Evolutionary conservation across 2,113 vertebrate species (phyloP), one percentile per base, ranked within the genome.

Genomic region (Phaethornis superciliosus): DNA sequence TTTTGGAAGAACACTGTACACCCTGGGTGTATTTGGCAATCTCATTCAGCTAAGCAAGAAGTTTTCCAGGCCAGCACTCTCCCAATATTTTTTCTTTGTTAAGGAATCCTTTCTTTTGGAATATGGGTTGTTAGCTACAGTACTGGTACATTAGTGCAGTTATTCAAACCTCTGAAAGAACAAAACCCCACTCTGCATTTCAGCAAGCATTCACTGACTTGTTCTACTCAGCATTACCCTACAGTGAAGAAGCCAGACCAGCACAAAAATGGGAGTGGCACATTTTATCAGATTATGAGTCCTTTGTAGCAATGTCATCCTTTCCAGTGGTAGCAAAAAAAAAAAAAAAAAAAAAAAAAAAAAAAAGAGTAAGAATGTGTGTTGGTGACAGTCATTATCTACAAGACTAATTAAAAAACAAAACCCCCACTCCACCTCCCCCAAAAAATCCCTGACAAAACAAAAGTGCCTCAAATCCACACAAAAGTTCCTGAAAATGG

Each of bases 221-320:
- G 27, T 30, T 88, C 59, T 63, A 27, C 63, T 78, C 68, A 75
- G 83, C 88, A 81, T 18, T 75, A 71, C 27, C 21, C 44, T 71
- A 62, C 22, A 46, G 58, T 12, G 84, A 91, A 88, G 85, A 60
- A 92, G 68, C 49, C 71, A 85, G 52, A 89, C 8, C 68, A 90
- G 89, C 85, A 84, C 44, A 88, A 81, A 81, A 93, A 86, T 76
- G 88, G 96, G 95, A 97, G 94, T 90, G 96, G 95, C 95, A 81
- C 52, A 4, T 90, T 84, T 64, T 46, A 67, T 60, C 68, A 65
- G 68, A 75, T 35, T 81, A 64, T 10, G 26, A 90, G 22, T 68
- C 82, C 72, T 94, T 81, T 90, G 82, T 90, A 90, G 52, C 62
- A 88, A 74, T 77, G 72, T 63, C 68, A 90, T 67, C 82, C 27